Conservation (phyloP, 1,140 invertebrate species). For the Belonocnema kinseyi region DNA sequence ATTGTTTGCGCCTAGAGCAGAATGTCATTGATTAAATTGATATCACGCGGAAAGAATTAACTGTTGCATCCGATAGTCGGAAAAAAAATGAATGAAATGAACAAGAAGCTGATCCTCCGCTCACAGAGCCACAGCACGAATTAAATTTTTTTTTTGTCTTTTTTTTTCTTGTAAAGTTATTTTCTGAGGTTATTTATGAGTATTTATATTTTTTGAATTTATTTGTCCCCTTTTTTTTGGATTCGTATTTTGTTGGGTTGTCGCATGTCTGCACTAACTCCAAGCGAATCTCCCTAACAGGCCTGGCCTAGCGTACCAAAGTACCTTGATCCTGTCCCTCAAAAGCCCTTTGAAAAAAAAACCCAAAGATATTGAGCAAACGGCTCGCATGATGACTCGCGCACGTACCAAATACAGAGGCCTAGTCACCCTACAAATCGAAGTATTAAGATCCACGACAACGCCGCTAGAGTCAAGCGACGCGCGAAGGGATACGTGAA, state of each 20-base stretch:
- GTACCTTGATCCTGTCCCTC: slow-evolving; percentile 57
- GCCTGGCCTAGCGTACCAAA: slow-evolving; percentile 76
- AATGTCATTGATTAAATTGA: neutral
- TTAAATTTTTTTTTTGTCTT: slow-evolving; percentile 21
- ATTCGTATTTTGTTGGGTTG: slow-evolving; percentile 64
- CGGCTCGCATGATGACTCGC: slow-evolving; percentile 48
- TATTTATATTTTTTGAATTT: slow-evolving; percentile 61
- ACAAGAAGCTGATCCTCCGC: slow-evolving; percentile 25
- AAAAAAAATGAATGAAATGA: neutral
- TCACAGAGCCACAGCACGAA: slow-evolving; percentile 41
- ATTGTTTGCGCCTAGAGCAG: slow-evolving; percentile 33
- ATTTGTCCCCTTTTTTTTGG: slow-evolving; percentile 52
- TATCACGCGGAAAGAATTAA: neutral
- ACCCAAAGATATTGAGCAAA: slow-evolving; percentile 67
- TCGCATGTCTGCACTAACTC: slow-evolving; percentile 72
- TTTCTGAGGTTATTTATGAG: slow-evolving; percentile 53
- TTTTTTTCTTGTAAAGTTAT: slow-evolving; percentile 43
- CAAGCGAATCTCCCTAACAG: slow-evolving; percentile 59
- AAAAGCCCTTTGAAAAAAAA: slow-evolving; percentile 41
- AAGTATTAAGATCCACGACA: slow-evolving; percentile 22
- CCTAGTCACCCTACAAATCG: slow-evolving; percentile 63
- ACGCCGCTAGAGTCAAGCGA: neutral
- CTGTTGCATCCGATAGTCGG: neutral
- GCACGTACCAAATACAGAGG: slow-evolving; percentile 66
- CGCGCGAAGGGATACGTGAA: neutral